A percentile compares a stretch with the other conserved stretches of the same genome.
These are phyloP conservation scores for Connochaetes taurinus DNA, from an alignment of 2,113 vertebrate genomes.

Conservation along the genomic window DNA sequence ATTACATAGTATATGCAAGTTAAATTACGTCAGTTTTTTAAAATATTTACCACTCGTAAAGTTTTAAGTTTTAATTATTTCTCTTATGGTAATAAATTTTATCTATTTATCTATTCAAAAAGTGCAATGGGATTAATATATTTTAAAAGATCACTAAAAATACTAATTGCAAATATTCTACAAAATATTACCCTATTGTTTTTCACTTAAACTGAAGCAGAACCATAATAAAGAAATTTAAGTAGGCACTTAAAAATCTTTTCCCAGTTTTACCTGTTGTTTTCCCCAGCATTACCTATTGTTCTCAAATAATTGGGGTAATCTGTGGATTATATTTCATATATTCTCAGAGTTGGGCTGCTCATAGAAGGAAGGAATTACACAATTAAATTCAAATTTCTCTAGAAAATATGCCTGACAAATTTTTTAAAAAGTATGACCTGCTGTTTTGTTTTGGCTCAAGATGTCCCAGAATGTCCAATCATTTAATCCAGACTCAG, in stretches of 20 bases:
- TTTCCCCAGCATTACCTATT: neutral
- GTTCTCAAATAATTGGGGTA: neutral
- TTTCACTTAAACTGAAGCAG: neutral
- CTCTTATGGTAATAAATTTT: neutral
- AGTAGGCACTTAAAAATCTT: neutral
- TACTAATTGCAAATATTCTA: neutral
- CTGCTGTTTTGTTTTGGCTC: neutral
- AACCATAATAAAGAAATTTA: neutral
- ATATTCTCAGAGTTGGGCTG: neutral
- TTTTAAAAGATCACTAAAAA: neutral
- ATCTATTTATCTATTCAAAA: neutral
- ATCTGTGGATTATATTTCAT: neutral
- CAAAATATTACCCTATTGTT: neutral
- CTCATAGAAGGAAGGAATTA: neutral
- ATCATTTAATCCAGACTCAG: neutral
- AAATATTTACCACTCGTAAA: neutral
- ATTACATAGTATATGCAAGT: neutral
- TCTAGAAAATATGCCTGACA: neutral
- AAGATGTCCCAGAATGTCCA: neutral
- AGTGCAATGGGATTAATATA: neutral
- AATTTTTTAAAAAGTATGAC: neutral
- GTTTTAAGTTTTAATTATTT: conserved; percentile 4
- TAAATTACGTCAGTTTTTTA: neutral
- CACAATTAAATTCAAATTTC: neutral
- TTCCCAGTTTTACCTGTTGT: neutral